Base-by-base conservation (phyloP, 2,888 invertebrate species). In the Tenthredo mesomela region DNA sequence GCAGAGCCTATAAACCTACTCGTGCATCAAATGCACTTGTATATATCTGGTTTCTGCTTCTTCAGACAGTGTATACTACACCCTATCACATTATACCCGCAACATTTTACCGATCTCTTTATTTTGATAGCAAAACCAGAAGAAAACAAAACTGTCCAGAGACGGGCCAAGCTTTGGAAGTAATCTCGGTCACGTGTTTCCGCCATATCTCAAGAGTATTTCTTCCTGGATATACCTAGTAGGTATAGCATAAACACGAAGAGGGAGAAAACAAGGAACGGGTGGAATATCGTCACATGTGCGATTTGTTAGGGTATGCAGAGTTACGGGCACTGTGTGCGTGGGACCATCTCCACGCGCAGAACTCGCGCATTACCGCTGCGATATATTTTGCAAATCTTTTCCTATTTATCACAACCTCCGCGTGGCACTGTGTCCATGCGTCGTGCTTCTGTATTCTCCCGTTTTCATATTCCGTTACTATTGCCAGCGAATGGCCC, bases 301-400 rank as follows among this genome's bases (percentile, higher is more conserved):
- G 82, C 82, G 67, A 82, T 82, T 82, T 82, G 82, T 82, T 82
- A 82, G 29, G 29, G 82, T 82, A 82, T 82, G 82, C 82, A 82
- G 43, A 82, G 33, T 18, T 37, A 80, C 67, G 77, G 29, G 47
- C 12, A n/a, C n/a, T 37, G 82, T 70, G 47, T 82, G 82, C 82
- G 82, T 82, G 82, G 70, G 70, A 82, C 82, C 82, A 67, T 82
- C 82, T 82, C 70, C 47, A 50, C 65, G 29, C 43, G 18, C 82
- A 82, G 33, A 70, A 70, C 82, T 82, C 67, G 65, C 87, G 85
- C 85, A 84, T 88, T 89, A 88, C 88, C 85, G 87, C 87, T 88
- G 88, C 89, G 89, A 91, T 91, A 89, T 90, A 91, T 91, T 91
- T 91, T 89, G 89, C 90, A 91, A 91, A 92, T 92, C 90, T 91